Evolutionary conservation across 2,113 vertebrate species (phyloP).

Genomic region (Notechis scutatus): DNA sequence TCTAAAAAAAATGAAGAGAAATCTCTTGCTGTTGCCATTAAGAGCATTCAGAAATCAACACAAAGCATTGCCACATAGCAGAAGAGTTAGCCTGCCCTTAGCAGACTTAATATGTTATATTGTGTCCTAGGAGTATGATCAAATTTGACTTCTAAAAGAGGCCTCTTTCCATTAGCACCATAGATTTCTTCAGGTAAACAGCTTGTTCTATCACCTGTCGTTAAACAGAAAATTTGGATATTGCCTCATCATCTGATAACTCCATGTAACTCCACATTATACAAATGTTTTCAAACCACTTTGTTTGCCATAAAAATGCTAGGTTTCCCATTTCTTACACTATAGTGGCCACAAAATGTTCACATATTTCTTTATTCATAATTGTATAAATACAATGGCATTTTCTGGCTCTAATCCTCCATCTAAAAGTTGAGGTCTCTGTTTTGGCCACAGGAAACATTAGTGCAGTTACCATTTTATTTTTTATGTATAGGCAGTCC

Average conservation of each 20-base stretch:
- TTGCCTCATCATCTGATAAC: neutral
- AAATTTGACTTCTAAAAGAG: neutral
- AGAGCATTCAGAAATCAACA: neutral
- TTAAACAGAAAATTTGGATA: neutral
- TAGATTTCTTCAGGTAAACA: neutral
- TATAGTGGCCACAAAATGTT: too few species aligned
- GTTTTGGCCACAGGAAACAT: too few species aligned
- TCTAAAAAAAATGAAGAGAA: neutral
- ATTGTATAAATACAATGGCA: too few species aligned
- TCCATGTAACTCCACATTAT: neutral
- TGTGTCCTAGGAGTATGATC: neutral
- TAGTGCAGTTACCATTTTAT: too few species aligned
- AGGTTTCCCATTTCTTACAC: too few species aligned
- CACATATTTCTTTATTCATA: too few species aligned
- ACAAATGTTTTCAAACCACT: neutral
- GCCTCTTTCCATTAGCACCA: neutral
- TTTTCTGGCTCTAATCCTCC: too few species aligned
- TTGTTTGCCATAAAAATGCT: too few species aligned
- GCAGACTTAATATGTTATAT: neutral
- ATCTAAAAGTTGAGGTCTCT: too few species aligned
- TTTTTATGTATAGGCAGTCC: too few species aligned
- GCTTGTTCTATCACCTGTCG: neutral
- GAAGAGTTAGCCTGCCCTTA: neutral
- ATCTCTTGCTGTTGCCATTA: neutral
- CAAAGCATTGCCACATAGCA: neutral